Percentiles rank a stretch among this genome's conserved stretches.
These are phyloP conservation scores for Isurus oxyrinchus DNA, from an alignment of 2,113 vertebrate genomes.

Conservation along the genomic window DNA sequence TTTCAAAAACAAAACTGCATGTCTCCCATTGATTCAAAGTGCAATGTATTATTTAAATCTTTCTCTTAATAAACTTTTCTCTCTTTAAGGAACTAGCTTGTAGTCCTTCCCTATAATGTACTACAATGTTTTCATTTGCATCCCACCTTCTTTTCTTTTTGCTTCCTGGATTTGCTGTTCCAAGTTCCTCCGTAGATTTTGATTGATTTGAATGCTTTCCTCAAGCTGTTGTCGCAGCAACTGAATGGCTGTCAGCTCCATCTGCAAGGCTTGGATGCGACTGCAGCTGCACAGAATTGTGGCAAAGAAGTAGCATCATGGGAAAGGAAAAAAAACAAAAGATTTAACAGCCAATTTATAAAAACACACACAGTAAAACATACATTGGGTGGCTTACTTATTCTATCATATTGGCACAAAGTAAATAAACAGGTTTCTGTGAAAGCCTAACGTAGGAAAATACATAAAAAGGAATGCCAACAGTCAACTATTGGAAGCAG, in stretches of 20 bases:
- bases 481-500: background rate
- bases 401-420: background rate
- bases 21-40: background rate
- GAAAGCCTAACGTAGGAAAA: background rate
- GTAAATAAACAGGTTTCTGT: background rate
- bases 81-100: background rate
- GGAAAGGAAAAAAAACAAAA: background rate
- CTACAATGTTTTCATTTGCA: conserved; percentile 39
- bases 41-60: background rate
- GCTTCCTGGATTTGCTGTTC: conserved; percentile 69
- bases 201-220: conserved; percentile 65
- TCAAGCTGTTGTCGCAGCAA: conserved; percentile 78
- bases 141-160: conserved; percentile 70
- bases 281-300: conserved; percentile 50
- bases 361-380: background rate
- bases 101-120: background rate
- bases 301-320: background rate
- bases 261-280: conserved; percentile 65
- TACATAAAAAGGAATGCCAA: background rate
- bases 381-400: background rate
- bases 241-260: conserved; percentile 68
- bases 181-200: conserved; percentile 68
- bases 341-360: background rate
- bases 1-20: background rate
- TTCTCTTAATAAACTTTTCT: background rate